Conservation (phyloP, 2,888 invertebrate species). For the Cephonodes hylas region DNA sequence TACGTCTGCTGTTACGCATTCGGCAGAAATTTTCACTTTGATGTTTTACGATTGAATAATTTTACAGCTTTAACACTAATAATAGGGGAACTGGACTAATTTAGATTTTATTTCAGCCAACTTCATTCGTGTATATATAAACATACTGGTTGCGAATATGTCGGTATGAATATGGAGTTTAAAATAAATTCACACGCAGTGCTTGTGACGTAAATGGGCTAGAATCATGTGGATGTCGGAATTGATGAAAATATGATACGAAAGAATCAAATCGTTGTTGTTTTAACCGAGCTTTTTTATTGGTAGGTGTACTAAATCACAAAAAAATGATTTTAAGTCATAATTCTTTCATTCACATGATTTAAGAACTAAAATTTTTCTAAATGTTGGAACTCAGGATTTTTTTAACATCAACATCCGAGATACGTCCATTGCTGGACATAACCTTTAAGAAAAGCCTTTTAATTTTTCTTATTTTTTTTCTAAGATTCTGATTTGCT, state of each 20-base stretch:
- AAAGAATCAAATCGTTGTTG: no score
- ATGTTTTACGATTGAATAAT: constrained; percentile 15
- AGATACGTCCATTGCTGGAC: no score
- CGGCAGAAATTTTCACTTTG: constrained; percentile 15
- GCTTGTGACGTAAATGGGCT: neutral
- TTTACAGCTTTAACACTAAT: constrained; percentile 11
- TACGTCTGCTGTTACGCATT: constrained; percentile 12
- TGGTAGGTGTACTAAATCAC: no score
- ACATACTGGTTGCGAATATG: neutral
- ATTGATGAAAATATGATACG: constrained; percentile 2
- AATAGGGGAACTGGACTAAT: constrained; percentile 7
- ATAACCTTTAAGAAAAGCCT: no score
- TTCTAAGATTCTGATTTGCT: no score
- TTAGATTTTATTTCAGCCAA: constrained; percentile 5
- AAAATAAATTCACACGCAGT: constrained; percentile 3
- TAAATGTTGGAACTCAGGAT: no score
- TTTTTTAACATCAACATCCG: no score
- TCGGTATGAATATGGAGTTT: neutral
- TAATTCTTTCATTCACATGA: no score
- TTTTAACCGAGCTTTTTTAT: no score
- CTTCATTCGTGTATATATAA: neutral
- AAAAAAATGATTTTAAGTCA: no score
- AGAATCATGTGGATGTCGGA: neutral
- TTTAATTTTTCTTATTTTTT: no score
- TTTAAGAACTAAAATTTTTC: no score